Conservation (phyloP, 2,888 invertebrate genomes). For the Agrotis clavis region DNA sequence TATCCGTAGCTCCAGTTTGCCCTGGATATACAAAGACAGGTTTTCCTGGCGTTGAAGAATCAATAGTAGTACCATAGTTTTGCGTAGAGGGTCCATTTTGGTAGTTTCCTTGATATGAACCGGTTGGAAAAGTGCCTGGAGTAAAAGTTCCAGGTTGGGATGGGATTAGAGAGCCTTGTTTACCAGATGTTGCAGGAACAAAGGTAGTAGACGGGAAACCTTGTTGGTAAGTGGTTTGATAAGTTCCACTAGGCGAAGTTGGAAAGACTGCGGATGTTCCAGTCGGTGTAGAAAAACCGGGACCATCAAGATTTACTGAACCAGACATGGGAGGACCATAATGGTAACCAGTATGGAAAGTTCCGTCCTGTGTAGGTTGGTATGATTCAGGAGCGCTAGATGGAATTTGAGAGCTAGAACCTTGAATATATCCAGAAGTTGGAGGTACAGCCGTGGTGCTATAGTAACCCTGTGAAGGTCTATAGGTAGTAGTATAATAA, state of each 20-base stretch:
- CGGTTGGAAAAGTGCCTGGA: slow-evolving; percentile 3
- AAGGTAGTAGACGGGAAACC: slow-evolving; percentile 14
- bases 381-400: neutral
- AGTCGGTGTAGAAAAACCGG: slow-evolving; percentile 8
- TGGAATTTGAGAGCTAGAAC: neutral
- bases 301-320: neutral
- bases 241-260: slow-evolving; percentile 10
- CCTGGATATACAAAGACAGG: slow-evolving; percentile 17
- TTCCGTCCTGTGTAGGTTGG: neutral
- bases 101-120: slow-evolving; percentile 18
- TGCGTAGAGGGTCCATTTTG: slow-evolving; percentile 29
- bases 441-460: slow-evolving; percentile 6
- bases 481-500: slow-evolving; percentile 42
- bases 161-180: slow-evolving; percentile 14
- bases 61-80: slow-evolving; percentile 9
- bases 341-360: slow-evolving; percentile 40
- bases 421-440: slow-evolving; percentile 10
- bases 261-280: slow-evolving; percentile 10
- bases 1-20: neutral
- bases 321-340: slow-evolving; percentile 39
- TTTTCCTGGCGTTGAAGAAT: slow-evolving; percentile 26
- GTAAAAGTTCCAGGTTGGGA: slow-evolving; percentile 14
- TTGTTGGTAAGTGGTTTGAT: slow-evolving; percentile 30
- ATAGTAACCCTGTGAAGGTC: slow-evolving; percentile 25
- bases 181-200: neutral